Conservation (phyloP, 2,113 vertebrate genomes). For the Phrynosoma platyrhinos region DNA sequence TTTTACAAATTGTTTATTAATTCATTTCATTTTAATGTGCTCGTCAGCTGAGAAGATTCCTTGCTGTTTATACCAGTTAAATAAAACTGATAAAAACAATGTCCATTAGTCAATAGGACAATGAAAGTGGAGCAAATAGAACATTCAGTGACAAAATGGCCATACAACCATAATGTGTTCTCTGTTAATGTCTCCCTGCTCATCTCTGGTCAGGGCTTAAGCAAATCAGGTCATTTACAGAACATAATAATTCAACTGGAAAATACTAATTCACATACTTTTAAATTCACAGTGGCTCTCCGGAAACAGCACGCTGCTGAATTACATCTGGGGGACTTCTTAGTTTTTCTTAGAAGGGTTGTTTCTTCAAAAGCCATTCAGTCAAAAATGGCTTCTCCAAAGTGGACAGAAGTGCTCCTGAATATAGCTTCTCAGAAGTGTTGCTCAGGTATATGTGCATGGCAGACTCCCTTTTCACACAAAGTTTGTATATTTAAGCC, state of each 20-base stretch:
- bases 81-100: neutral
- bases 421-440: slow-evolving; percentile 98
- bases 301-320: slow-evolving; percentile 93
- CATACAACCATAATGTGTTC: too few relatives aligned
- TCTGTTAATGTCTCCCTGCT: neutral
- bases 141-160: neutral
- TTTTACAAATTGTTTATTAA: neutral
- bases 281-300: slow-evolving; percentile 77
- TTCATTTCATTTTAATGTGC: neutral
- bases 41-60: neutral
- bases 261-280: neutral
- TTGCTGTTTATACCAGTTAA: neutral
- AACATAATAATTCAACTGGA: neutral
- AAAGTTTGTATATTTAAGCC: too few relatives aligned
- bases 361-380: slow-evolving; percentile 98
- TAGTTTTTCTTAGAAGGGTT: slow-evolving; percentile 94
- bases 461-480: too few relatives aligned
- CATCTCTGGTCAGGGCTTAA: neutral
- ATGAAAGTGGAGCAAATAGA: neutral
- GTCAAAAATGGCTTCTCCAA: slow-evolving; percentile 98
- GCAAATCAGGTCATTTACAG: neutral
- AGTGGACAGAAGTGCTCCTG: slow-evolving; percentile 97
- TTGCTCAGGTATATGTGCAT: slow-evolving; percentile 85
- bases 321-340: slow-evolving; percentile 94
- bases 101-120: neutral